A percentile compares a stretch with the other conserved stretches of the same genome.
Conservation (phyloP, 1,140 invertebrate genomes). For the Physella acuta region DNA sequence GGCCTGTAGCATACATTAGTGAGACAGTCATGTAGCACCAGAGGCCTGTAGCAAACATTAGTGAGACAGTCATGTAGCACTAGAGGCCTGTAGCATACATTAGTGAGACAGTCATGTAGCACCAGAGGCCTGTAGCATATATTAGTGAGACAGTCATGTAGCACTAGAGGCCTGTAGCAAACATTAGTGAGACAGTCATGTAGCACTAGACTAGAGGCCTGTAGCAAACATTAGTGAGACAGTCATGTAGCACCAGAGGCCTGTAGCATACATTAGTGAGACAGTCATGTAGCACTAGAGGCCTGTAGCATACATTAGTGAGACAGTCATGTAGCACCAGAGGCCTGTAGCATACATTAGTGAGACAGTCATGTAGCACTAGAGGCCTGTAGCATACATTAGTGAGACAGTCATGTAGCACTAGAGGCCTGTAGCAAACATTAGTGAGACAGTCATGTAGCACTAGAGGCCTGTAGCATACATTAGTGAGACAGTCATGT, state of each 20-base stretch:
- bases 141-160: too few relatives aligned
- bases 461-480: conserved; percentile 48
- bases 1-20: conserved; percentile 53
- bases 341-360: conserved; percentile 43
- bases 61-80: too few relatives aligned
- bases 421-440: conserved; percentile 35
- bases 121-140: conserved; percentile 38
- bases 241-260: conserved; percentile 52
- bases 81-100: conserved; percentile 52
- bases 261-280: conserved; percentile 42
- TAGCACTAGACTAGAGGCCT: conserved; percentile 50
- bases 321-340: conserved; percentile 55
- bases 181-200: conserved; percentile 43
- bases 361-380: conserved; percentile 44
- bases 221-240: conserved; percentile 54
- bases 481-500: conserved; percentile 59
- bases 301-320: conserved; percentile 52
- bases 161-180: conserved; percentile 52
- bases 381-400: conserved; percentile 50
- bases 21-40: conserved; percentile 55
- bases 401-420: conserved; percentile 57
- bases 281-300: conserved; percentile 47
- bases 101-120: conserved; percentile 57
- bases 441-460: too few relatives aligned
- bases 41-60: conserved; percentile 34